Conservation (phyloP, 1,140 invertebrate species). For the Apolygus lucorum region DNA sequence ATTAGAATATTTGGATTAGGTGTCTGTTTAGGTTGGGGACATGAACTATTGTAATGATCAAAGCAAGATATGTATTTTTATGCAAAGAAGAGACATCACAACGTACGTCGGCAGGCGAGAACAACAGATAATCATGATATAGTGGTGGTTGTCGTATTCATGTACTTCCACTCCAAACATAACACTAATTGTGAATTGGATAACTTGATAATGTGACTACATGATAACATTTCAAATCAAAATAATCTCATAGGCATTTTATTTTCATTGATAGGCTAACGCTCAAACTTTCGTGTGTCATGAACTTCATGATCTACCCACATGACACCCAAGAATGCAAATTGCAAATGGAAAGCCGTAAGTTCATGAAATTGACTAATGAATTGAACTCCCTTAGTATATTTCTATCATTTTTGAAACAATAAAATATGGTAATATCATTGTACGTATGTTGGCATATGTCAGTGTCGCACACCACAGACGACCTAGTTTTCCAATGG, state of each 20-base stretch:
- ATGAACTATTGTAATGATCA: too few relatives aligned
- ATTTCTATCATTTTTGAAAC: not conserved
- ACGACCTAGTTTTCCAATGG: slow-evolving; percentile 85
- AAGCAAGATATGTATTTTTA: too few relatives aligned
- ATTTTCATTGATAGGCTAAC: slow-evolving; percentile 51
- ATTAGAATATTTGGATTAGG: too few relatives aligned
- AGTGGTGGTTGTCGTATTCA: too few relatives aligned
- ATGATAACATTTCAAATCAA: too few relatives aligned
- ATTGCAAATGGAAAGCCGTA: slow-evolving; percentile 82
- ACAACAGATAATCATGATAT: too few relatives aligned
- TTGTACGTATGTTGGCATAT: too few relatives aligned
- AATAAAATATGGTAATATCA: not conserved
- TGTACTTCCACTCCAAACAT: slow-evolving; percentile 1
- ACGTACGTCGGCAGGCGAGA: too few relatives aligned
- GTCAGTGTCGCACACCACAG: slow-evolving; percentile 82
- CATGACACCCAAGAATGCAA: slow-evolving; percentile 87
- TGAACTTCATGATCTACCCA: slow-evolving; percentile 86
- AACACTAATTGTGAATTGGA: not conserved
- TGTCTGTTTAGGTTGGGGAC: too few relatives aligned
- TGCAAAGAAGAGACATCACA: too few relatives aligned
- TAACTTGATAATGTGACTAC: slow-evolving; percentile 33
- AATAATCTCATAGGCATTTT: too few relatives aligned
- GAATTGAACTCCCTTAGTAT: not conserved
- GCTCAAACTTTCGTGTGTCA: slow-evolving; percentile 72
- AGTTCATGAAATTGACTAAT: slow-evolving; percentile 48